Evolutionary conservation across 2,888 invertebrate genomes (phyloP).

Genomic region (Pseudococcus viburni): DNA sequence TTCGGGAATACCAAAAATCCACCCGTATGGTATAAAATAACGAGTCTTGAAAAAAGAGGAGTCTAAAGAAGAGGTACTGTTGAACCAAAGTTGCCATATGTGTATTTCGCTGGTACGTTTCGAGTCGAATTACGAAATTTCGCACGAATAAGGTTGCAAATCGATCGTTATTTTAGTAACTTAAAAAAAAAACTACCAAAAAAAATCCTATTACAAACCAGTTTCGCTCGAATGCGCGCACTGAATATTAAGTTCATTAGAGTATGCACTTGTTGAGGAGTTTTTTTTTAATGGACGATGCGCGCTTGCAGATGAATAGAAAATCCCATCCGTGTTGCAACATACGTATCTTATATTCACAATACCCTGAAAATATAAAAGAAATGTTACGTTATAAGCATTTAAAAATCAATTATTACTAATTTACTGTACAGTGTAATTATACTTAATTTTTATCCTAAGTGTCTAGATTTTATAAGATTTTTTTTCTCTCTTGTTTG

Average conservation of each 20-base stretch:
- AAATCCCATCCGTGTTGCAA: conserved; percentile 42
- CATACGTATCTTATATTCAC: conserved; percentile 48
- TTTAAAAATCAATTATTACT: conserved; percentile 64
- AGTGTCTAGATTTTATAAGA: conserved; percentile 59
- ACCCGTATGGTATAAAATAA: neutral
- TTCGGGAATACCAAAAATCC: neutral
- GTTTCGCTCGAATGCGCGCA: conserved; percentile 33
- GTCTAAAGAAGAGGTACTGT: conserved; percentile 32
- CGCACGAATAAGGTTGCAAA: conserved; percentile 62
- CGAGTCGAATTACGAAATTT: conserved; percentile 38
- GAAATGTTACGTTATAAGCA: conserved; percentile 62
- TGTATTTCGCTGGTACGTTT: conserved; percentile 44
- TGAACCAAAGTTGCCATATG: conserved; percentile 65
- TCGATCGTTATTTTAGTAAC: conserved; percentile 21
- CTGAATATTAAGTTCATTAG: conserved; percentile 63
- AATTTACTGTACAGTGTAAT: conserved; percentile 67
- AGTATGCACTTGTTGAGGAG: conserved; percentile 54
- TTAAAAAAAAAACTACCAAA: neutral
- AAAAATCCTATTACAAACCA: conserved; percentile 38
- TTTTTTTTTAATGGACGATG: conserved; percentile 40
- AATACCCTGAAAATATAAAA: conserved; percentile 46
- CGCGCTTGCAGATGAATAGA: conserved; percentile 55
- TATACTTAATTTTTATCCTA: conserved; percentile 47
- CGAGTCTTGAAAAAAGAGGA: conserved; percentile 13
- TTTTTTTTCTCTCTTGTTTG: conserved; percentile 46